These are phyloP conservation scores for Alethe diademata DNA, from an alignment of 2,113 vertebrate species.

Conservation along the genomic window DNA sequence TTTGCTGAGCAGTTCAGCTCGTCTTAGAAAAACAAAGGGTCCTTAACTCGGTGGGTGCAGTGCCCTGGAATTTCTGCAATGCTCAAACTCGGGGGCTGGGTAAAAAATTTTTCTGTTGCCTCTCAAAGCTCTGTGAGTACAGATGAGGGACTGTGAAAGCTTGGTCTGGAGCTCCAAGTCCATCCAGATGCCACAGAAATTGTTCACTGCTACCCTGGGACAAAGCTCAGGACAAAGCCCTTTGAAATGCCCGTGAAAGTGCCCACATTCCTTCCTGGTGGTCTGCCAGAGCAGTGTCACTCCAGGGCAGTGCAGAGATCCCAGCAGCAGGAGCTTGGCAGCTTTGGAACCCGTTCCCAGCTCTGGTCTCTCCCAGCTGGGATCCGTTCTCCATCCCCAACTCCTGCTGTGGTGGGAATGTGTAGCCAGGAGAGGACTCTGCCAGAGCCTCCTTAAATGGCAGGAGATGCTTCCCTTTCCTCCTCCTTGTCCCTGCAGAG, in stretches of 20 bases:
- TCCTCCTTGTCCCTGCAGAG: neutral
- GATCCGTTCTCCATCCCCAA: neutral
- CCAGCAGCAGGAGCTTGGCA: neutral
- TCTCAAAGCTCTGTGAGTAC: neutral
- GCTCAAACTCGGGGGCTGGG: neutral
- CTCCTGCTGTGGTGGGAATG: neutral
- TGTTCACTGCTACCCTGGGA: fast-evolving
- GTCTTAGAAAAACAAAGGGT: neutral
- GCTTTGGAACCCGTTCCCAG: neutral
- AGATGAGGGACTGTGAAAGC: neutral
- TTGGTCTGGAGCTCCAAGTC: neutral
- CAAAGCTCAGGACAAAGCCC: neutral
- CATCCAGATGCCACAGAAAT: neutral
- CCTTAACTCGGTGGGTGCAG: neutral
- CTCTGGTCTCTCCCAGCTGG: neutral
- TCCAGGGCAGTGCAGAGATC: neutral
- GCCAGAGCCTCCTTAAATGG: conserved; percentile 5
- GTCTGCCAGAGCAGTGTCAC: neutral
- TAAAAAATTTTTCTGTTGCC: neutral
- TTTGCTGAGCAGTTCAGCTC: neutral
- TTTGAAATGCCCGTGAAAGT: neutral
- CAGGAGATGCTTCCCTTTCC: neutral
- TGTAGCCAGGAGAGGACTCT: neutral
- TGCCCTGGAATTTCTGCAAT: neutral
- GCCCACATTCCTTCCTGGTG: neutral